Evolutionary conservation across 2,797 vertebrate genomes (phyloP), one percentile per base, ranked within the genome.

Genomic region (Carapus acus): DNA sequence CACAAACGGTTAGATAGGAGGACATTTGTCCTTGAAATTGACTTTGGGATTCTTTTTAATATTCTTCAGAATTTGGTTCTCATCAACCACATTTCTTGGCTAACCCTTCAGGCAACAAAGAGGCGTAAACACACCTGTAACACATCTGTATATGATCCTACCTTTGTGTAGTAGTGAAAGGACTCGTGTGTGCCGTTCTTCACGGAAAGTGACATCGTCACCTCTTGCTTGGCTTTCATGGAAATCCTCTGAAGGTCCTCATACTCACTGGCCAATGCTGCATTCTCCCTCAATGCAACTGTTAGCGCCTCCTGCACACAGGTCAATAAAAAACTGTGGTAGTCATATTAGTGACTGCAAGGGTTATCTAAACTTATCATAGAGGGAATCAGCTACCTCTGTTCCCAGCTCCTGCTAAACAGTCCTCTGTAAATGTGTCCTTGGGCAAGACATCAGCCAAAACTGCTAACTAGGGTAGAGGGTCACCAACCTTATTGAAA

Each of bases 121-220:
- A 18, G 27, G 27, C 33, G 43, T 40, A 31, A 50, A 20, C 20
- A 13, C 34, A 39, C 31, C 6, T 33, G 31, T 13, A 48, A 55
- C 54, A 43, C 17, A 24, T 41, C 8, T 38, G 33, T 37, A 53
- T 37, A 7, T 76, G 80, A 81, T n/a, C 27, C 49, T 88, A 92
- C 87, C 90, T 93, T 76, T 34, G 78, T 85, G 66, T 84, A 85
- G 62, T 86, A 85, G 64, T 69, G 66, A 56, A 88, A 5, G 4
- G 67, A 72, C 58, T 48, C 31, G 55, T 86, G 78, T 13, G 70
- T 43, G 1, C 49, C 73, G 58, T 89, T 81, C 64, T 61, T 87
- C 60, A 74, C 50, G n/a, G 76, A 71, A 54, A 69, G 80, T 18
- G 62, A 47, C 45, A 66, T 61, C 51, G 71, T 74, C 8, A 84